Evolutionary conservation across 2,797 vertebrate genomes (phyloP).

Genomic region (Pseudochromis fuscus): DNA sequence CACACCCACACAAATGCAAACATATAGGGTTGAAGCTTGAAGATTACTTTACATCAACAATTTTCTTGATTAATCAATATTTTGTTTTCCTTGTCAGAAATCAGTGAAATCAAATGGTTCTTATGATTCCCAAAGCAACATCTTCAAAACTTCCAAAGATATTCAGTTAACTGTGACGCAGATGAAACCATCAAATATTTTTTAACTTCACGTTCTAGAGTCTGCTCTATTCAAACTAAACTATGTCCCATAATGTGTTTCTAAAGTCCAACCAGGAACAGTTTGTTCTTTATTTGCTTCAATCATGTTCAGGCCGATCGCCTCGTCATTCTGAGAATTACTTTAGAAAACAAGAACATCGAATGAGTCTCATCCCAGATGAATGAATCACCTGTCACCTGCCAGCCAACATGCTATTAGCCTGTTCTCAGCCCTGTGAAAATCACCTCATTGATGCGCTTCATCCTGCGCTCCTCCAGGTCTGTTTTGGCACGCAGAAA

Average conservation of each 20-base stretch:
- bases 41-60: too few relatives aligned
- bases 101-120: too few relatives aligned
- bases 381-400: slow-evolving; percentile 30
- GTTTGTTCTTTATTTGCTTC: slow-evolving; percentile 21
- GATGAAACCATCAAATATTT: too few relatives aligned
- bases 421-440: slow-evolving; percentile 42
- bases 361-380: slow-evolving; percentile 4
- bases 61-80: neutral
- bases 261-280: neutral
- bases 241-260: neutral
- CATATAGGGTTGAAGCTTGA: neutral
- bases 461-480: slow-evolving; percentile 92
- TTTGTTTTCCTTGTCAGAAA: neutral
- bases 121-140: neutral
- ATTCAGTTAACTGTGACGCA: neutral
- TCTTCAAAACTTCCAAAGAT: neutral
- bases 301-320: slow-evolving; percentile 13
- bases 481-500: slow-evolving; percentile 94
- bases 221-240: neutral
- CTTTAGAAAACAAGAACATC: slow-evolving; percentile 18
- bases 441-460: slow-evolving; percentile 92
- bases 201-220: too few relatives aligned
- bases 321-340: slow-evolving; percentile 31
- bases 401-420: slow-evolving; percentile 20
- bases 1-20: neutral